Evolutionary conservation across 2,113 vertebrate species (phyloP).

Genomic region (Syngnathus scovelli): DNA sequence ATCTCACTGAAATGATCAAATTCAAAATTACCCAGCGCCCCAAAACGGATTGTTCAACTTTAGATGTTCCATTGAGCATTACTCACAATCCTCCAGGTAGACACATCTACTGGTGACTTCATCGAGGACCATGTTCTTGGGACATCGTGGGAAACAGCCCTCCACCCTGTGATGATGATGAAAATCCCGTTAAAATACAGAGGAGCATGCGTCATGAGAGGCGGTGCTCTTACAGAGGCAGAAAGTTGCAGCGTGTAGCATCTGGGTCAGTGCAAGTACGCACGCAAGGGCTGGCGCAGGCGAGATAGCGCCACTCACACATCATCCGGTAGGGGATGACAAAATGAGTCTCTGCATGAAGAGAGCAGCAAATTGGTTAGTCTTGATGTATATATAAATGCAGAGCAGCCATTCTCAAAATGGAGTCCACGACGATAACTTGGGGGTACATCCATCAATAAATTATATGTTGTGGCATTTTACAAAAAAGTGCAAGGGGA

Average conservation of each 20-base stretch:
- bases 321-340: constrained; percentile 90
- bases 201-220: neutral
- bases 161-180: constrained; percentile 78
- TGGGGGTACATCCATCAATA: neutral
- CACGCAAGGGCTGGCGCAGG: constrained; percentile 87
- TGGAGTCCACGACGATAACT: neutral
- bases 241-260: constrained; percentile 83
- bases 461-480: neutral
- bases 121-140: constrained; percentile 91
- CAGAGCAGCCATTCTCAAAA: neutral
- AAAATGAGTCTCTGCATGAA: constrained; percentile 78
- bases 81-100: constrained; percentile 93
- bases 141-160: constrained; percentile 93
- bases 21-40: neutral
- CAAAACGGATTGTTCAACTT: neutral
- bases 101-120: constrained; percentile 93
- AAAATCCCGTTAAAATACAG: constrained; percentile 5
- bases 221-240: constrained; percentile 82
- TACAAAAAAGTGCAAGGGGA: neutral
- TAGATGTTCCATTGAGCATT: neutral
- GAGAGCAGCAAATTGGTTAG: neutral
- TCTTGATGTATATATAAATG: neutral
- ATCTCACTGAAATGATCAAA: no score
- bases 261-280: constrained; percentile 87
- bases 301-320: constrained; percentile 93